phyloP scores from a whole-genome alignment of 2,797 vertebrate genomes.

The Phrynocephalus guinanensis region DNA sequence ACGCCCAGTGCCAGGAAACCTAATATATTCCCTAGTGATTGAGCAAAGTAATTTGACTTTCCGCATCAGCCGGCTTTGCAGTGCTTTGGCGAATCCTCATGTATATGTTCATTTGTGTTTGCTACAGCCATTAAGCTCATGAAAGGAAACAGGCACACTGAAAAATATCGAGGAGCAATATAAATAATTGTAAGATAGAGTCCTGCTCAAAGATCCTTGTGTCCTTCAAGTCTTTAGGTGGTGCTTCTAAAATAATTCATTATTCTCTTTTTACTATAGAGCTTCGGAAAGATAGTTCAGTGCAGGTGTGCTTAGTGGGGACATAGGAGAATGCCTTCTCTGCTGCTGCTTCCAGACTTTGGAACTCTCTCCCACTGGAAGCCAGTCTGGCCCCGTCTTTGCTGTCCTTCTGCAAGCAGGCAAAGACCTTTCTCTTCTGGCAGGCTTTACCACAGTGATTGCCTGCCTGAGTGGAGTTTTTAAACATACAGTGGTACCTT shows the following conservation, averaged over 20 bases:
- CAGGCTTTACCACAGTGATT: too few relatives aligned
- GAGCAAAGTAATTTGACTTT: background rate
- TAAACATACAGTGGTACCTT: too few relatives aligned
- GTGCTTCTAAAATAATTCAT: background rate
- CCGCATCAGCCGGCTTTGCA: constrained; percentile 5
- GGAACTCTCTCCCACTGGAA: too few relatives aligned
- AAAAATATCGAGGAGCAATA: background rate
- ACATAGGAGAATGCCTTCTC: too few relatives aligned
- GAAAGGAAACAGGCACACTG: background rate
- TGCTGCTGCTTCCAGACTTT: too few relatives aligned
- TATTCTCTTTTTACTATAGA: background rate
- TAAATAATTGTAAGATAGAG: constrained; percentile 4
- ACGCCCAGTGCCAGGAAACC: background rate
- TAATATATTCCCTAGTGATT: background rate
- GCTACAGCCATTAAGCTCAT: constrained; percentile 1
- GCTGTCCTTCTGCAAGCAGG: too few relatives aligned
- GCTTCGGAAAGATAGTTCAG: background rate
- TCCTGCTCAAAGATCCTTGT: background rate
- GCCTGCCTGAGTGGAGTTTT: too few relatives aligned
- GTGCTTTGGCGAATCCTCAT: background rate
- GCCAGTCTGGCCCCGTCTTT: too few relatives aligned
- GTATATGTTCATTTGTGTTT: constrained; percentile 1
- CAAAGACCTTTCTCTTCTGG: too few relatives aligned
- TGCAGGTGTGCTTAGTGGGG: too few relatives aligned
- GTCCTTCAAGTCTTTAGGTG: background rate